These are phyloP conservation scores for Scleropages formosus DNA, from an alignment of 2,797 vertebrate species.

Conservation along the genomic window DNA sequence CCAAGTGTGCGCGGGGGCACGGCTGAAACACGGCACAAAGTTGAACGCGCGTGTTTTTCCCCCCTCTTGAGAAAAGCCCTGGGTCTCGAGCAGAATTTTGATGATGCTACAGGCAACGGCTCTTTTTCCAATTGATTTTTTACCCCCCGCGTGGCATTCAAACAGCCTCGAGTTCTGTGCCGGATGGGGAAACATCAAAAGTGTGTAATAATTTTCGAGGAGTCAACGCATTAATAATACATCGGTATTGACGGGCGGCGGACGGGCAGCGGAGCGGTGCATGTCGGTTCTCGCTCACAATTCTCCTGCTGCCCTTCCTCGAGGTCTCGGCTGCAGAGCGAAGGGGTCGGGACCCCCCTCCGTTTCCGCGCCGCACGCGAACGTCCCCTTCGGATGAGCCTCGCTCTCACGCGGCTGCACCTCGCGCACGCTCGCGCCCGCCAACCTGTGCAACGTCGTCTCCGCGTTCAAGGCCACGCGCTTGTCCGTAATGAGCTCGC, in stretches of 20 bases:
- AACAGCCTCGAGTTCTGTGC: constrained; percentile 5
- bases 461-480: too few species aligned
- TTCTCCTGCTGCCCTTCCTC: not conserved
- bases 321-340: not conserved
- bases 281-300: not conserved
- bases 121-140: constrained; percentile 65
- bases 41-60: constrained; percentile 37
- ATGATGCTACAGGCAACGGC: constrained; percentile 62
- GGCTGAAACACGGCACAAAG: not conserved
- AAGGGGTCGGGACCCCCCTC: not conserved
- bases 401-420: too few species aligned
- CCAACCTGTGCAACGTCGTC: too few species aligned
- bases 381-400: too few species aligned
- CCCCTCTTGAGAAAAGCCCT: constrained; percentile 53
- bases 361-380: too few species aligned
- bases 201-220: constrained; percentile 19
- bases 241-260: constrained; percentile 61
- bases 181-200: constrained; percentile 17
- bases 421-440: too few species aligned
- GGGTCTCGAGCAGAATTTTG: constrained; percentile 57
- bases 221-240: constrained; percentile 63
- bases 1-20: not conserved
- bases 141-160: constrained; percentile 10
- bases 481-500: too few species aligned
- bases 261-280: constrained; percentile 55